Base-by-base conservation (phyloP, 2,888 invertebrate genomes). In the Scaptomyza caliginosa region DNA sequence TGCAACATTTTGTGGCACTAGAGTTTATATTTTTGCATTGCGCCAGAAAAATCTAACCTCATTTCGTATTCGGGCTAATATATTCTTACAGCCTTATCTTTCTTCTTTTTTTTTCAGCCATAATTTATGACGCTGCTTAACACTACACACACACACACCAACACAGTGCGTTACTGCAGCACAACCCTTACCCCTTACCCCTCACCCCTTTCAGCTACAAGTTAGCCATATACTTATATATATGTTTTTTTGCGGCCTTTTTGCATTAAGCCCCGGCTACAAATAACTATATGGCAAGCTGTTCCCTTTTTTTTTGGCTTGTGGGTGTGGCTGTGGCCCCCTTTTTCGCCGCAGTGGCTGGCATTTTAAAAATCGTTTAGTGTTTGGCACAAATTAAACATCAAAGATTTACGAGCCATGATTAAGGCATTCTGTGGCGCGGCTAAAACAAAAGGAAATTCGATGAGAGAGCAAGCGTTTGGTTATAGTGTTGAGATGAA, bases 311-410 rank as follows among this genome's bases (percentile, higher is more conserved):
- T 28, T 7, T n/a, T 11, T 28, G 3, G n/a, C 4, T 13, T 49
- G 38, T 10, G 23, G n/a, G 19, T 23, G 45, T 43, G 5, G 16
- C 11, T 19, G 4, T 19, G 28, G 21, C 11, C 2, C 32, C 13
- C 1, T n/a, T 7, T 24, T 24, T 24, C 8, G 1, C 8, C 21
- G 2, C 16, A 10, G 26, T 16, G 24, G 30, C 16, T 43, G 70
- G 52, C 45, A 66, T 74, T 87, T 82, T 82, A 82, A 87, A 86
- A 87, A 82, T 74, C 87, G 81, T 64, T 82, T 82, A 87, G 82
- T 85, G 66, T 65, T 81, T 77, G 82, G 78, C 88, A 85, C 87
- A 88, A 88, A 88, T 83, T 86, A 88, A 83, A 86, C 83, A 88
- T 83, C 88, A 83, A 83, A 83, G 83, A 83, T 88, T 83, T 83